phyloP scores from a whole-genome alignment of 2,888 invertebrate genomes.

The Drosophila demipolita region DNA sequence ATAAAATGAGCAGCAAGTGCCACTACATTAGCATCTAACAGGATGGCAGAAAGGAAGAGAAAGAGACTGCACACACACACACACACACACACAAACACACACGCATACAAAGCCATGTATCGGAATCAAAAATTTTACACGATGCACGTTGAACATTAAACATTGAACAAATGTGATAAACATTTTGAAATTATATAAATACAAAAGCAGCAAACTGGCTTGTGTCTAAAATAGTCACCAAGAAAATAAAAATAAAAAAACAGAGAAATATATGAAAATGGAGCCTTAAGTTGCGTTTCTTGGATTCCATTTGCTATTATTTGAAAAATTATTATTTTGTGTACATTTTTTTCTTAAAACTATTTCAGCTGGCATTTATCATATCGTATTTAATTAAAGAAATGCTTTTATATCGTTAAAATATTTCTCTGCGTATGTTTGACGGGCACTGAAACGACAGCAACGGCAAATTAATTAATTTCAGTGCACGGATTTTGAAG shows the following conservation, averaged over 20 bases:
- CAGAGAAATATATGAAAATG: background rate
- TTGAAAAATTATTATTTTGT: background rate
- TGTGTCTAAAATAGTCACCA: conserved; percentile 1
- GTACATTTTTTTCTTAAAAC: background rate
- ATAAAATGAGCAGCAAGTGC: conserved; percentile 82
- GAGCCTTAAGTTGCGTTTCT: background rate
- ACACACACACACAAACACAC: conserved; percentile 6
- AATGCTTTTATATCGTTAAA: conserved; percentile 41
- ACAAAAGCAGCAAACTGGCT: background rate
- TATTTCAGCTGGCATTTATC: background rate
- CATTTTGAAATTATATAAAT: background rate
- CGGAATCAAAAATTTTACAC: conserved; percentile 66
- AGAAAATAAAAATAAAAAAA: background rate
- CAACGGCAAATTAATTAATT: conserved; percentile 79
- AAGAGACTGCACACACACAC: conserved; percentile 5
- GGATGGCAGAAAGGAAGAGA: background rate
- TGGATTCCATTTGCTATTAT: background rate
- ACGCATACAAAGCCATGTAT: conserved; percentile 28
- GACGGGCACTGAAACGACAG: conserved; percentile 42
- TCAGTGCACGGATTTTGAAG: conserved; percentile 80
- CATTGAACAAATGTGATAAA: conserved; percentile 14
- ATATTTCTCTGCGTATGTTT: conserved; percentile 23
- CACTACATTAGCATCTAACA: conserved; percentile 61
- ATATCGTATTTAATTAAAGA: background rate
- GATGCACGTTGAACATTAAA: conserved; percentile 32